Conservation (phyloP, 2,888 invertebrate species). For the Cephonodes hylas region DNA sequence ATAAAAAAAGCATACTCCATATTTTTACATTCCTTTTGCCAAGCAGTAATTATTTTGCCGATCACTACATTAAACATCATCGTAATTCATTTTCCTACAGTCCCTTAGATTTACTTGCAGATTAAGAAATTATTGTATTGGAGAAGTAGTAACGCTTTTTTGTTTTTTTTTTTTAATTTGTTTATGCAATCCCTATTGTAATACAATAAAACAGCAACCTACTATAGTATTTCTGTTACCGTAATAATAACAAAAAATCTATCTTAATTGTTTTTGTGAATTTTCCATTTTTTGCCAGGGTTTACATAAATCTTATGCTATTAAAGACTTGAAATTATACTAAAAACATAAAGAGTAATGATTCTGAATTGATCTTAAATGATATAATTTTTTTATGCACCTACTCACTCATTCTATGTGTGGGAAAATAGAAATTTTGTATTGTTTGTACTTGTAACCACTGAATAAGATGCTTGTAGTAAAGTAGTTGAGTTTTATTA, state of each 20-base stretch:
- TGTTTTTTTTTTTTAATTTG: neutral
- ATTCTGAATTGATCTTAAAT: neutral
- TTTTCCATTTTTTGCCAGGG: too few species aligned
- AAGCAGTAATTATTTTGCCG: neutral
- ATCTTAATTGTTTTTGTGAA: too few species aligned
- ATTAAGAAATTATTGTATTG: neutral
- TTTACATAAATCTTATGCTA: too few species aligned
- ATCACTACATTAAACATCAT: neutral
- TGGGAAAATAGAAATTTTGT: constrained; percentile 49
- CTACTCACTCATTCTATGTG: constrained; percentile 32
- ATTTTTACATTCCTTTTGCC: constrained; percentile 1
- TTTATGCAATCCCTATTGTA: too few species aligned
- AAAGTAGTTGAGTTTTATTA: too few species aligned
- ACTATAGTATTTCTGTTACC: too few species aligned
- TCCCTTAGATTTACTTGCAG: neutral
- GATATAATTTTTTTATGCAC: neutral
- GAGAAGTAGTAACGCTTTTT: neutral
- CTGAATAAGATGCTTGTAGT: neutral
- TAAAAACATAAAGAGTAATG: too few species aligned
- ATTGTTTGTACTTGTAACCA: constrained; percentile 10
- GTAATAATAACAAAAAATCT: too few species aligned
- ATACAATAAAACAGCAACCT: neutral
- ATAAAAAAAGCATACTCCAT: neutral
- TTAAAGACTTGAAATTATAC: too few species aligned
- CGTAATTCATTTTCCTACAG: neutral